Evolutionary conservation across 2,888 invertebrate genomes (phyloP), one percentile per base, ranked within the genome.

Genomic region (Acanthacorydalis orientalis): DNA sequence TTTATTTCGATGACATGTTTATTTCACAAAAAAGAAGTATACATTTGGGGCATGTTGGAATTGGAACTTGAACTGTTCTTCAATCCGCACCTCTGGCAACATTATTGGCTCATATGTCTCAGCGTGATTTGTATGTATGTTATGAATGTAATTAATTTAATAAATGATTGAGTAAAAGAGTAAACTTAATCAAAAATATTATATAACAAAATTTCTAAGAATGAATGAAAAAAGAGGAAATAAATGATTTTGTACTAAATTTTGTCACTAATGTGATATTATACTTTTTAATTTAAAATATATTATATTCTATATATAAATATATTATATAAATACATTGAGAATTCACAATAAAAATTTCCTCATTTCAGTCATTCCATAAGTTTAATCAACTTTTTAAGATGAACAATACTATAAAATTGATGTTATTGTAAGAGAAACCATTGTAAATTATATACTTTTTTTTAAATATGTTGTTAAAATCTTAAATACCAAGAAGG

Each of bases 51-150:
- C 8, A 39, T 39, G 39, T 23, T 23, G 3, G 23, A 23, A 23
- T 23, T 23, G 2, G 23, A 23, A 23, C 6, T 23, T 23, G 2
- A 23, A 23, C 23, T 23, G 23, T 23, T 23, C 6, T 6, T 4
- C 23, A 23, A 23, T 23, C 23, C 23, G 6, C 6, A 23, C 23
- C 23, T 8, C 37, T 37, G 37, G 37, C 37, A 37, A 37, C 37
- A 37, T 37, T 12, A 37, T 31, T 12, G 16, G 16, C 31, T 31
- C 31, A 31, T 42, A 12, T 41, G 16, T 42, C 31, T 23, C 23
- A 42, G 42, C 23, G 42, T 42, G 42, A 42, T 42, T 42, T 42
- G 42, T 42, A 42, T 42, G 14, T 42, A 31, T 42, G 31, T 42
- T 42, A 31, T 42, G 31, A 42, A 42, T 42, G 16, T 31, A 12